These are phyloP conservation scores for Tylochromis polylepis DNA, from an alignment of 2,113 vertebrate species.

Conservation along the genomic window DNA sequence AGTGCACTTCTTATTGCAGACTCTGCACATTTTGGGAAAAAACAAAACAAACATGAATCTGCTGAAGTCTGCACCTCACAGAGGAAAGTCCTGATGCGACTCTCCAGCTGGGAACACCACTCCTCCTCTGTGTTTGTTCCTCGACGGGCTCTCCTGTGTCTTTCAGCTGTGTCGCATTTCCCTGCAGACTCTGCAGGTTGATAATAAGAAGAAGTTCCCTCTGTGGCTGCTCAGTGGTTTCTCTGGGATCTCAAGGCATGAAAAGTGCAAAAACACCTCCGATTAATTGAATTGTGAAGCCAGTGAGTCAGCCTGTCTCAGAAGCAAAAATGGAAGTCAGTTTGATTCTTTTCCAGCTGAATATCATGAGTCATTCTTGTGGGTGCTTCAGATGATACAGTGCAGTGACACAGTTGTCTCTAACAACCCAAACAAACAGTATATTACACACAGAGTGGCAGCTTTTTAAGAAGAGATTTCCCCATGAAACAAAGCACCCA, in stretches of 20 bases:
- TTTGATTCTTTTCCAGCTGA: not conserved
- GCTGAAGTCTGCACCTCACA: conserved; percentile 2
- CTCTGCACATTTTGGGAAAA: not conserved
- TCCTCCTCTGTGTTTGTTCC: not conserved
- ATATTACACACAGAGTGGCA: not conserved
- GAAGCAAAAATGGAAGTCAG: not conserved
- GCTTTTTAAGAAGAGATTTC: not conserved
- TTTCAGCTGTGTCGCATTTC: not conserved
- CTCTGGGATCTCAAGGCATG: conserved; percentile 2
- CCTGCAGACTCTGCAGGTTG: conserved; percentile 20
- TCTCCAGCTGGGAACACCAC: not conserved
- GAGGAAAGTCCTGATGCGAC: not conserved
- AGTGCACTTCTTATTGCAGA: not conserved
- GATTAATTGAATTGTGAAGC: conserved; percentile 46
- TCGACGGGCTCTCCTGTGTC: not conserved
- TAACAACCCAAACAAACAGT: not conserved
- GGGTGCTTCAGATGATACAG: not conserved
- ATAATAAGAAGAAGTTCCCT: conserved; percentile 8
- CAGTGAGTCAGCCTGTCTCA: not conserved
- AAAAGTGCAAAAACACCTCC: conserved; percentile 42
- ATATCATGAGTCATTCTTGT: conserved; percentile 6
- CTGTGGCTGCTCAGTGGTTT: not conserved
- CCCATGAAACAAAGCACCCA: not conserved
- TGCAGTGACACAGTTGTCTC: not conserved
- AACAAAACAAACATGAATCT: not conserved